Base-by-base conservation (phyloP, 2,797 vertebrate genomes). In the Podargus strigoides region DNA sequence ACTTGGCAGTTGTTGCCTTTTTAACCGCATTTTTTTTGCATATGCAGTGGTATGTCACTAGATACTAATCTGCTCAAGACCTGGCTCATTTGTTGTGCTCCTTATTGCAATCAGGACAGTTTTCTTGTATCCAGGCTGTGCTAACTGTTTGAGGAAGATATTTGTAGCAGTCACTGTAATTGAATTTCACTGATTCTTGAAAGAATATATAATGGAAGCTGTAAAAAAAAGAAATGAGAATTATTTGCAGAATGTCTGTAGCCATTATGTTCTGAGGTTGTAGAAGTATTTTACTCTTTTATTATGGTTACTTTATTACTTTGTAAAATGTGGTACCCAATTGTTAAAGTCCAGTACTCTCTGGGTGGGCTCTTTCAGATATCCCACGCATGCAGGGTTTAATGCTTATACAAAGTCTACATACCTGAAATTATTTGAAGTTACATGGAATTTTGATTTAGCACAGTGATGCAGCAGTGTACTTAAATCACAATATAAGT, bases 191-290 rank as follows among this genome's bases (percentile, higher is more conserved):
- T 64, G 74, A 70, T 60, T 87, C 44, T 47, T 52, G 42, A 84
- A 96, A 96, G 77, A 96, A 93, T n/a, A 88, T 62, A 88, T n/a
- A 56, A 85, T 73, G 58, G 34, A 89, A 52, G 32, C 18, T 88
- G 18, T 24, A 44, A 81, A 55, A 76, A 78, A 82, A 78, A 80
- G 27, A 28, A 73, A n/a, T n/a, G 28, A 30, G 62, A 72, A 59
- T 22, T 37, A 9, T 72, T 93, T 93, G 73, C 55, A 81, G 30
- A 81, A 74, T 60, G 10, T 34, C 18, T 69, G 12, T 15, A 82
- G 30, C 22, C n/a, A 28, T 81, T 63, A 27, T 30, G 9, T 59
- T 87, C 36, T 46, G 28, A 50, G 26, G n/a, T 27, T 63, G 41
- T 36, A 69, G n/a, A 53, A 82, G 11, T 64, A 64, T 78, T 91